Evolutionary conservation across 2,797 vertebrate genomes (phyloP), one percentile per base, ranked within the genome.

Genomic region (Diplodus sargus): DNA sequence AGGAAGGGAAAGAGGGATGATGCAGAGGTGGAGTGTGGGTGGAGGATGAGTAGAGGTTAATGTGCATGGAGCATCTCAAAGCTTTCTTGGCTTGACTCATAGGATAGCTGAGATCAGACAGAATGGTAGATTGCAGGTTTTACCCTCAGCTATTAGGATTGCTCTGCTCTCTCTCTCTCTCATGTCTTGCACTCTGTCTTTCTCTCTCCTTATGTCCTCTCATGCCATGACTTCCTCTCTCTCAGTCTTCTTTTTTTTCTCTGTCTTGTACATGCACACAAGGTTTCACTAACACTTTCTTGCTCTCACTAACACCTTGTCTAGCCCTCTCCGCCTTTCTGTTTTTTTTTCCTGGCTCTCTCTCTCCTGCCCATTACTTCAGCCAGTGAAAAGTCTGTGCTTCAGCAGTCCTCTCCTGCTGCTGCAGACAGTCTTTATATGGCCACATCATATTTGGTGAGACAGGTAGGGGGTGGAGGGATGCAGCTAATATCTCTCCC

Each of bases 101-200:
- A 78, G 73, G 83, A 81, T 63, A 80, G 65, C 74, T 86, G 81
- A 91, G 91, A 92, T 91, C 90, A 91, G 81, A 92, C 84, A 84
- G 89, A 92, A 91, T 92, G 74, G 78, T 80, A 87, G 87, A 92
- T 90, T 82, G 83, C 85, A 90, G 85, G 89, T 92, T 91, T 88
- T 72, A 89, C 75, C 88, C 85, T 89, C 77, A 81, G 81, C 82
- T 88, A 84, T 90, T 83, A 87, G 78, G 76, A 54, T 56, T 75
- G 70, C 81, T 88, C 73, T 71, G 68, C 79, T 85, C 83, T 83
- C 81, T 84, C 81, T 42, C 64, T 85, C 79, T 86, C 79, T 8
- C 34, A 65, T 86, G 57, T 74, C 23, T 66, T 42, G 11, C 74
- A 60, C 70, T 62, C 65, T 62, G 57, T 48, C 43, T 57, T 68